A percentile compares a stretch with the other conserved stretches of the same genome.
These are phyloP conservation scores for Vanacampus margaritifer DNA, from an alignment of 2,113 vertebrate genomes.

Conservation along the genomic window DNA sequence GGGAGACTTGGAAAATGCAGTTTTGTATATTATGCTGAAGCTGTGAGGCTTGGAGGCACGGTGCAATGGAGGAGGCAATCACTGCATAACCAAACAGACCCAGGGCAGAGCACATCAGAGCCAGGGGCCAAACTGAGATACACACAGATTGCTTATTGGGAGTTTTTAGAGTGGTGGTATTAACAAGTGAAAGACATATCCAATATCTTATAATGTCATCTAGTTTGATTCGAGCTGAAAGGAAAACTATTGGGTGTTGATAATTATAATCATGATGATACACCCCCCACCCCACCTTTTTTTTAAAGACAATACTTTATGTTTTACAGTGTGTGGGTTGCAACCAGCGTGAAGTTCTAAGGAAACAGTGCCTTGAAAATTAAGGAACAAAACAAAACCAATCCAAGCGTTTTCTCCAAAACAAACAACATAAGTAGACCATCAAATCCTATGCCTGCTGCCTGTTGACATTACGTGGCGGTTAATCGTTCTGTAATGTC, in stretches of 20 bases:
- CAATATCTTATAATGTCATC: neutral
- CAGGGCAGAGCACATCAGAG: conserved; percentile 47
- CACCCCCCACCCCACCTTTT: no score
- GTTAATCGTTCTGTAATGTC: no score
- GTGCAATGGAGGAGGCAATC: conserved; percentile 56
- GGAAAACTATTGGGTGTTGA: neutral
- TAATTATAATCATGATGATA: neutral
- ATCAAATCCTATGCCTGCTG: no score
- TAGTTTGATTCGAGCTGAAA: conserved; percentile 10
- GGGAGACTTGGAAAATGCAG: conserved; percentile 57
- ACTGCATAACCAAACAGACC: conserved; percentile 64
- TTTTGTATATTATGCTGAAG: conserved; percentile 49
- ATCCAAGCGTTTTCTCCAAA: no score
- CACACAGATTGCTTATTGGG: conserved; percentile 58
- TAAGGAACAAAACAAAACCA: no score
- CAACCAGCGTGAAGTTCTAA: no score
- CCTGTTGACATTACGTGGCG: no score
- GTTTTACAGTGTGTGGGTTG: no score
- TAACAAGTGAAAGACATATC: conserved; percentile 25
- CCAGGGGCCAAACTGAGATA: conserved; percentile 50
- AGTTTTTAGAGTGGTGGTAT: conserved; percentile 54
- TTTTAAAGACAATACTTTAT: no score
- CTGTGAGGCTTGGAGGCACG: conserved; percentile 31
- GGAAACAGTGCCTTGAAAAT: no score
- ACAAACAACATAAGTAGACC: no score